These are phyloP conservation scores for Matsumurasca onukii DNA, from an alignment of 1,140 invertebrate genomes.

Conservation along the genomic window DNA sequence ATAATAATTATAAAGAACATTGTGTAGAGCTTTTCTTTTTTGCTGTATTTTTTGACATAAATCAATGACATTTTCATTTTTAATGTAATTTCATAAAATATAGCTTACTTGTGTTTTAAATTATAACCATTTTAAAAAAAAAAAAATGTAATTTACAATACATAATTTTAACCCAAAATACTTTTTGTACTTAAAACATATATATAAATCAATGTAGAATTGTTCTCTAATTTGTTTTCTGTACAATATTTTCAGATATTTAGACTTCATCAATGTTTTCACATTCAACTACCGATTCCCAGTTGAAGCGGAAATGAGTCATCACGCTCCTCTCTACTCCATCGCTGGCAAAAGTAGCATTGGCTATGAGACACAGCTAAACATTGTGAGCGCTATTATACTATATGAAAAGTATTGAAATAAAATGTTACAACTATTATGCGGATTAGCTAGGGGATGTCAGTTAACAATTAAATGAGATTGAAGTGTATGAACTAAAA, in stretches of 20 bases:
- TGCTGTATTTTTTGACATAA: no score
- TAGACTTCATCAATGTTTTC: neutral
- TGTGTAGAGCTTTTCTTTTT: no score
- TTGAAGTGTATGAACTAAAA: no score
- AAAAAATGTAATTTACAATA: neutral
- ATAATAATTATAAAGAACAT: no score
- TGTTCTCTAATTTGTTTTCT: neutral
- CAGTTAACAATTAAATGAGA: no score
- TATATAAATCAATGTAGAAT: neutral
- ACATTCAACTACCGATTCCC: neutral
- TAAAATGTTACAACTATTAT: neutral
- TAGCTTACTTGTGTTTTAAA: no score
- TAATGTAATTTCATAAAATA: no score
- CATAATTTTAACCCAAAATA: neutral
- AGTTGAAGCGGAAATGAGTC: neutral
- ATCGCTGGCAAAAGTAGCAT: no score
- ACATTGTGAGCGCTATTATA: neutral
- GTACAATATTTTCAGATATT: neutral
- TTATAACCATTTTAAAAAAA: neutral
- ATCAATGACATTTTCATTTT: no score
- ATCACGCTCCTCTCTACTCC: neutral
- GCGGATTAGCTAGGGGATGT: no score
- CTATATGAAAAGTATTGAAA: neutral
- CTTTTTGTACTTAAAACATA: neutral
- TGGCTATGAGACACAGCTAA: neutral